Evolutionary conservation across 2,113 vertebrate genomes (phyloP).

Genomic region (Empidonax alnorum): DNA sequence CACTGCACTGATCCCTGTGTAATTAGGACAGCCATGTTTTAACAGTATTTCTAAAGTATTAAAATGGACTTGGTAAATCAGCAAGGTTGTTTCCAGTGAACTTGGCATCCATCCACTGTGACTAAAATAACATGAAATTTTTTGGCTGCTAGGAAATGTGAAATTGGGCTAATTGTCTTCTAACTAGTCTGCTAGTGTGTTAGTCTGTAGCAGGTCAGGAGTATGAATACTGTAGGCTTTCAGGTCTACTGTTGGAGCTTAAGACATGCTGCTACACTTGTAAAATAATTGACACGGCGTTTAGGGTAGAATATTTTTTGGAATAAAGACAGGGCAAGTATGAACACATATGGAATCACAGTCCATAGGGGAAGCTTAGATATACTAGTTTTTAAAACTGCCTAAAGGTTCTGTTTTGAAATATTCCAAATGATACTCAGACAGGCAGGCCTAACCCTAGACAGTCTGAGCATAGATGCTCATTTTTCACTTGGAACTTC

Average conservation of each 20-base stretch:
- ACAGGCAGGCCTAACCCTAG: neutral
- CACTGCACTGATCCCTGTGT: conserved; percentile 84
- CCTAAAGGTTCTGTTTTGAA: neutral
- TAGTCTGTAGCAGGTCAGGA: conserved; percentile 68
- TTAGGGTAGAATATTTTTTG: neutral
- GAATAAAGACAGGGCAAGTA: neutral
- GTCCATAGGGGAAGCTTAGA: neutral
- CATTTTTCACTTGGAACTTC: neutral
- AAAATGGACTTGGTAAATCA: conserved; percentile 82
- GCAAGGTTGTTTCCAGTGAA: conserved; percentile 82
- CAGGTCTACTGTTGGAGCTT: neutral
- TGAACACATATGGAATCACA: neutral
- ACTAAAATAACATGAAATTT: conserved; percentile 90
- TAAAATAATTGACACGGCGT: neutral
- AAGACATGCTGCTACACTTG: neutral
- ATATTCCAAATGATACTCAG: neutral
- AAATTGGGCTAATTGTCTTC: conserved; percentile 90
- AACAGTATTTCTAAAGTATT: conserved; percentile 88
- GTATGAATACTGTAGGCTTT: neutral
- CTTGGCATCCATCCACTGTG: conserved; percentile 86
- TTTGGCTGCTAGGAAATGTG: conserved; percentile 88
- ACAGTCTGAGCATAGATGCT: neutral
- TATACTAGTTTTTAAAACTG: neutral
- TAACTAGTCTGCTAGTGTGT: conserved; percentile 77
- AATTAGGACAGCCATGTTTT: conserved; percentile 89